A percentile compares a stretch with the other conserved stretches of the same genome.
Conservation (phyloP, 2,888 invertebrate species). For the Drepana falcataria region DNA sequence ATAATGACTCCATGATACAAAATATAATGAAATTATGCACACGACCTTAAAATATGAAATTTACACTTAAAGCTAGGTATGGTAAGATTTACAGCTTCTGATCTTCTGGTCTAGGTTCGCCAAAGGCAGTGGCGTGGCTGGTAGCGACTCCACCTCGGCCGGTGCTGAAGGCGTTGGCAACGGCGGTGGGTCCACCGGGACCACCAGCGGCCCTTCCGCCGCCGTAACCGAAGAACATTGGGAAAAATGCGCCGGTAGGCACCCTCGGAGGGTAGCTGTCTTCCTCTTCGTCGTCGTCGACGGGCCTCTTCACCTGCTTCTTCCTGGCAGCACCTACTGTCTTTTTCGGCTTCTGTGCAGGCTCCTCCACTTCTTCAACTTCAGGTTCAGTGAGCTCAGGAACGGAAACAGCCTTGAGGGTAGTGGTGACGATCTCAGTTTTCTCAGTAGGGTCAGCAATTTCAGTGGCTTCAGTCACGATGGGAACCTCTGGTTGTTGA, state of each 20-base stretch:
- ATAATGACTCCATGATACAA: too few species aligned
- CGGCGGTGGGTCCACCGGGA: slow-evolving; percentile 82
- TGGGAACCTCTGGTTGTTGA: slow-evolving; percentile 41
- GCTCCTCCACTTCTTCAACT: slow-evolving; percentile 53
- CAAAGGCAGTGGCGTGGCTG: slow-evolving; percentile 86
- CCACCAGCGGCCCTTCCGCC: slow-evolving; percentile 60
- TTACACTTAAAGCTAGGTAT: slow-evolving; percentile 26
- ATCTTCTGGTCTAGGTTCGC: slow-evolving; percentile 73
- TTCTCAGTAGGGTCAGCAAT: slow-evolving; percentile 55
- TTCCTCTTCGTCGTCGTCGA: slow-evolving; percentile 74
- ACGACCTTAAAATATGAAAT: slow-evolving; percentile 24
- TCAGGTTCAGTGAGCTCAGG: slow-evolving; percentile 61
- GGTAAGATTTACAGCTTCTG: slow-evolving; percentile 28
- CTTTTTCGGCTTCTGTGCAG: slow-evolving; percentile 45
- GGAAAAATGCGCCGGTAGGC: slow-evolving; percentile 81
- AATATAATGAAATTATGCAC: not conserved
- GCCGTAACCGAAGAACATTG: slow-evolving; percentile 80
- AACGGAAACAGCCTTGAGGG: slow-evolving; percentile 35
- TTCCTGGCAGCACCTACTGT: slow-evolving; percentile 46
- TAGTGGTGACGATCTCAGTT: slow-evolving; percentile 45
- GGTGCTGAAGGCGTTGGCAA: slow-evolving; percentile 86
- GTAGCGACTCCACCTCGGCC: slow-evolving; percentile 84
- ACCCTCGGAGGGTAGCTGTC: slow-evolving; percentile 65
- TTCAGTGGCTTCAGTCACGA: slow-evolving; percentile 47
- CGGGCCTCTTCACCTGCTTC: slow-evolving; percentile 57